phyloP scores from a whole-genome alignment of 2,113 vertebrate genomes.

The Ophiodon elongatus region DNA sequence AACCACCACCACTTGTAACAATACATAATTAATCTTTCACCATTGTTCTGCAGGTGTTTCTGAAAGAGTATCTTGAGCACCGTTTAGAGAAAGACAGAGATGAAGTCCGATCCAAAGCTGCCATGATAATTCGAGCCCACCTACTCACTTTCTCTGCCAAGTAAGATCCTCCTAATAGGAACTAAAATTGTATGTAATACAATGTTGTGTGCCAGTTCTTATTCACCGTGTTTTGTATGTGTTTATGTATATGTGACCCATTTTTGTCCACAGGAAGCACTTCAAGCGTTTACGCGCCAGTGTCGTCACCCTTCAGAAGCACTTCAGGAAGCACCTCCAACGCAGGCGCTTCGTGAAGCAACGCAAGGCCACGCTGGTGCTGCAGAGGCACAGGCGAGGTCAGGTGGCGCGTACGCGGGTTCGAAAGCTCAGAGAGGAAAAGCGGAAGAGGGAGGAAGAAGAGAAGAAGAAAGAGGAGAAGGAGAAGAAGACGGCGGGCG shows the following conservation, averaged over 20 bases:
- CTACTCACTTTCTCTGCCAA: slow-evolving; percentile 92
- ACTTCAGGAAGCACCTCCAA: slow-evolving; percentile 87
- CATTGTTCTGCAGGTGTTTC: slow-evolving; percentile 88
- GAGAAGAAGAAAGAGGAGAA: slow-evolving; percentile 79
- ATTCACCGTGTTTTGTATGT: neutral
- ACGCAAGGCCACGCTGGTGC: slow-evolving; percentile 81
- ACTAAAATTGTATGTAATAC: neutral
- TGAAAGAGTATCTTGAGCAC: slow-evolving; percentile 94
- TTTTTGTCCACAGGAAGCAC: slow-evolving; percentile 84
- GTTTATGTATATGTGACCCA: neutral
- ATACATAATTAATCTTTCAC: neutral
- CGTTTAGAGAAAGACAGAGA: slow-evolving; percentile 92
- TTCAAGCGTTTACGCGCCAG: slow-evolving; percentile 86
- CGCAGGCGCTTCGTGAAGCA: slow-evolving; percentile 79
- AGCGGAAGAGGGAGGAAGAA: slow-evolving; percentile 77
- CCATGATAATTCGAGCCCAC: slow-evolving; percentile 90
- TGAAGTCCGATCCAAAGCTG: slow-evolving; percentile 88
- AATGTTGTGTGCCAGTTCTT: neutral
- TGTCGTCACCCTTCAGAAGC: slow-evolving; percentile 89
- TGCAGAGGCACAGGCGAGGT: slow-evolving; percentile 91
- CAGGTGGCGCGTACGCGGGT: slow-evolving; percentile 85
- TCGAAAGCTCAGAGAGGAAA: slow-evolving; percentile 84
- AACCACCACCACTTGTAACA: neutral
- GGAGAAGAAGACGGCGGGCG: slow-evolving; percentile 77
- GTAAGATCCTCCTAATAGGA: slow-evolving; percentile 73